A percentile compares a stretch with the other conserved stretches of the same genome.
Conservation (phyloP, 1,140 invertebrate genomes). For the Drosophila santomea region DNA sequence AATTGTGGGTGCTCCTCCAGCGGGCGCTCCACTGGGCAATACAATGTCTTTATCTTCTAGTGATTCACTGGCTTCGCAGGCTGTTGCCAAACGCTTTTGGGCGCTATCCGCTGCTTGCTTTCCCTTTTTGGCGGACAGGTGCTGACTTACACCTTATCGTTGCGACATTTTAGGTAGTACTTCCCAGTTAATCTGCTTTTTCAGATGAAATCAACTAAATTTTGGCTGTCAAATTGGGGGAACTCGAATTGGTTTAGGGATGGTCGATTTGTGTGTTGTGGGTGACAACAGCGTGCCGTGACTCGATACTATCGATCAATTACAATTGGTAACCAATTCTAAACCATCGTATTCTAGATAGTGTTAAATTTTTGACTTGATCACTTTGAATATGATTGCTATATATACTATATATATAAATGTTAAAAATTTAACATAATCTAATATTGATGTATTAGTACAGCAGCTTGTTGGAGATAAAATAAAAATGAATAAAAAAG, state of each 20-base stretch:
- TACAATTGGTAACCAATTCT: background rate
- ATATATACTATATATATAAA: too few species aligned
- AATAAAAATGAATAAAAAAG: background rate
- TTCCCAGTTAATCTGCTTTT: slow-evolving; percentile 30
- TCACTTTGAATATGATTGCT: too few species aligned
- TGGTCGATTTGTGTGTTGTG: slow-evolving; percentile 2
- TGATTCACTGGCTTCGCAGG: slow-evolving; percentile 38
- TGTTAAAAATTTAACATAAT: too few species aligned
- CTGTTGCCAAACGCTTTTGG: background rate
- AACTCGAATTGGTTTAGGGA: slow-evolving; percentile 19
- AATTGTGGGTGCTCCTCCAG: slow-evolving; percentile 26
- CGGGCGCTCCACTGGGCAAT: slow-evolving; percentile 4
- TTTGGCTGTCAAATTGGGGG: slow-evolving; percentile 20
- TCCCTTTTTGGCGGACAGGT: slow-evolving; percentile 38
- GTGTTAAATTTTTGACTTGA: too few species aligned
- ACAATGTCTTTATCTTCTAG: slow-evolving; percentile 34
- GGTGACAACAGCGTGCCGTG: background rate
- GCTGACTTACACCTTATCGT: slow-evolving; percentile 43
- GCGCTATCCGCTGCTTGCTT: slow-evolving; percentile 41
- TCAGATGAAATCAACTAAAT: slow-evolving; percentile 16
- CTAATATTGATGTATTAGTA: too few species aligned
- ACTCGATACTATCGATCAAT: slow-evolving; percentile 5
- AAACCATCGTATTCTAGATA: too few species aligned
- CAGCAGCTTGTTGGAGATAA: too few species aligned
- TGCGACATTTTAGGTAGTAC: slow-evolving; percentile 43